Evolutionary conservation across 2,888 invertebrate genomes (phyloP), one percentile per base, ranked within the genome.

Genomic region (Stenodema calcarata): DNA sequence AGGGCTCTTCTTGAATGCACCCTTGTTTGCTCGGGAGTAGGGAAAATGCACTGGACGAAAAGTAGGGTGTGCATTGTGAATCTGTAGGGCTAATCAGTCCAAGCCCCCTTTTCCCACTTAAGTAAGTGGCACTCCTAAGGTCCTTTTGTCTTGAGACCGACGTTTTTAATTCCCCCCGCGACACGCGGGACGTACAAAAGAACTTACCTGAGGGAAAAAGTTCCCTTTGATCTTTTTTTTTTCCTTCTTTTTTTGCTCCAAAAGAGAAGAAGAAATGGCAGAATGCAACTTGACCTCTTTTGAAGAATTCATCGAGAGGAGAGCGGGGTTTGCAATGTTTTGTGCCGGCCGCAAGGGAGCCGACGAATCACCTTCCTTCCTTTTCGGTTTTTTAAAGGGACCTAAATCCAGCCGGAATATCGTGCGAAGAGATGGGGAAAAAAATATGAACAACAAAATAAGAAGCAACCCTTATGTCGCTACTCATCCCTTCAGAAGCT

Each of bases 271-370:
- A 28, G 42, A 7, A 84, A 84, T 84, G 73, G 84, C 47, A 84
- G 84, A 84, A 84, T 84, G 84, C 84, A 84, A 84, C 84, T 84
- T 84, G 84, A 84, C 84, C 84, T 84, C 75, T 73, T 84, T 84
- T 84, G 84, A 84, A 73, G 84, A 84, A 73, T 84, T 84, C 84
- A 75, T 84, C 84, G 73, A 73, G 84, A 84, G 84, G 41, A 54
- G 47, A 44, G 70, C 35, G 18, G 41, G n/a, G 80, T 50, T 78
- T 27, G 41, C 47, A 42, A 70, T 84, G 84, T 84, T 84, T 84
- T 73, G 73, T 9, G 44, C 12, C 54, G 54, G 84, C 75, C 73
- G 73, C 41, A 9, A 35, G 82, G 73, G 84, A 73, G 54, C n/a
- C 30, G 73, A 42, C 84, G 35, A 84, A 84, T 73, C 73, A 42